Evolutionary conservation across 1,140 invertebrate species (phyloP).

Genomic region (Bactericera cockerelli): DNA sequence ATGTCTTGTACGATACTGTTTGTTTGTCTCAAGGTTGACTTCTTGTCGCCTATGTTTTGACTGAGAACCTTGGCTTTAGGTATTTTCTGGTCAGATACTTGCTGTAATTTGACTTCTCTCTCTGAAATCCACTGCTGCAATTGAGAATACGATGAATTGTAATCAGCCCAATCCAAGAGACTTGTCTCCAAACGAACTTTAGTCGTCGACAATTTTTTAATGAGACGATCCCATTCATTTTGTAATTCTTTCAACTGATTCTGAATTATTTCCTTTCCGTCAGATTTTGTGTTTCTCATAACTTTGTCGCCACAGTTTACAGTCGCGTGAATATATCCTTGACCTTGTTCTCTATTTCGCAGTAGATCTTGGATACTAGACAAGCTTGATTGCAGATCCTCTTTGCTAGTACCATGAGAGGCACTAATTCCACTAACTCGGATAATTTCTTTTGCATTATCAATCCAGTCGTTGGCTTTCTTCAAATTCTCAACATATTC

Average conservation of each 20-base stretch:
- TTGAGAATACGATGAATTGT: slow-evolving; percentile 78
- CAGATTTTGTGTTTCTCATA: slow-evolving; percentile 66
- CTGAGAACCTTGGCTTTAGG: not conserved
- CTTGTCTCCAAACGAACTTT: slow-evolving; percentile 86
- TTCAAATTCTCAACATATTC: slow-evolving; percentile 63
- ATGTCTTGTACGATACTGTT: slow-evolving; percentile 89
- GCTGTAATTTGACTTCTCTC: slow-evolving; percentile 81
- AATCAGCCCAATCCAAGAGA: slow-evolving; percentile 88
- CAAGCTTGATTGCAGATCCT: slow-evolving; percentile 64
- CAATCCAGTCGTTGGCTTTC: slow-evolving; percentile 76
- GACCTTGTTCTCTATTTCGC: slow-evolving; percentile 73
- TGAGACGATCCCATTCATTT: slow-evolving; percentile 79
- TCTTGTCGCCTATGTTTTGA: slow-evolving; percentile 61
- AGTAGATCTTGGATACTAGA: slow-evolving; percentile 55
- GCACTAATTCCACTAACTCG: slow-evolving; percentile 60
- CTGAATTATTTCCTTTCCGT: slow-evolving; percentile 76
- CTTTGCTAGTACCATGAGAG: slow-evolving; percentile 51
- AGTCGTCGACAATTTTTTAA: slow-evolving; percentile 79
- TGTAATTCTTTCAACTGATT: slow-evolving; percentile 78
- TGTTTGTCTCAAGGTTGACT: slow-evolving; percentile 74
- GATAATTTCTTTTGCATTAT: slow-evolving; percentile 68
- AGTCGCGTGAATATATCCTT: slow-evolving; percentile 73
- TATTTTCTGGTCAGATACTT: slow-evolving; percentile 70
- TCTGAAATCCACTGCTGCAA: slow-evolving; percentile 91
- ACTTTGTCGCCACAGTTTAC: slow-evolving; percentile 89